Evolutionary conservation across 2,888 invertebrate genomes (phyloP).

Genomic region (Creontiades dilutus): DNA sequence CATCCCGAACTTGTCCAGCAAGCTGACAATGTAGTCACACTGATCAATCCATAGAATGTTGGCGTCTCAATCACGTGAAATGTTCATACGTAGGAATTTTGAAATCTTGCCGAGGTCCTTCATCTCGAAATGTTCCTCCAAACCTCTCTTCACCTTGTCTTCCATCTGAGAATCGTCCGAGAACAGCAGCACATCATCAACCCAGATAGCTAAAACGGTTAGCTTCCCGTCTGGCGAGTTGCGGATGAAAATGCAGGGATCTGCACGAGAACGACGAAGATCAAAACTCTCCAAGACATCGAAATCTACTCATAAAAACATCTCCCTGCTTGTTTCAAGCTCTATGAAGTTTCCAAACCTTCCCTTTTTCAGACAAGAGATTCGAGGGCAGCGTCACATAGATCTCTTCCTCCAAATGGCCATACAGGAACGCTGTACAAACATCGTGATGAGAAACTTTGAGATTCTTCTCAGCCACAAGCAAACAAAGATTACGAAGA

Average conservation of each 20-base stretch:
- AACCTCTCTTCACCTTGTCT: background rate
- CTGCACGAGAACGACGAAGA: background rate
- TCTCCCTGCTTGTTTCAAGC: conserved; percentile 40
- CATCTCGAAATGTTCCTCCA: conserved; percentile 35
- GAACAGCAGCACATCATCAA: conserved; percentile 32
- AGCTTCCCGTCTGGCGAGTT: background rate
- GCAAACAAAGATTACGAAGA: conserved; percentile 75
- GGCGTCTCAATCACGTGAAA: background rate
- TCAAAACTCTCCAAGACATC: background rate
- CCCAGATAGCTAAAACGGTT: conserved; percentile 4
- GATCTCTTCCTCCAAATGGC: conserved; percentile 72
- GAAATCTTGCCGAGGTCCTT: conserved; percentile 24
- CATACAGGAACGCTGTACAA: conserved; percentile 70
- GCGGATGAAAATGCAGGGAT: conserved; percentile 22
- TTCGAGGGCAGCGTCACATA: conserved; percentile 61
- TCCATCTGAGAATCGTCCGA: background rate
- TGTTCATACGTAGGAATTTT: conserved; percentile 51
- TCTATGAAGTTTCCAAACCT: conserved; percentile 41
- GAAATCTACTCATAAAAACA: conserved; percentile 12
- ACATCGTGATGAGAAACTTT: conserved; percentile 72
- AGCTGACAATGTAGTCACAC: background rate
- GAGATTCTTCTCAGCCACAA: conserved; percentile 54
- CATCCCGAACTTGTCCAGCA: background rate
- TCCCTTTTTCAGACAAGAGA: background rate
- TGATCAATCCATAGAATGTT: conserved; percentile 6